These are phyloP conservation scores for Stenchaetothrips biformis DNA, from an alignment of 2,888 invertebrate species.

Conservation along the genomic window DNA sequence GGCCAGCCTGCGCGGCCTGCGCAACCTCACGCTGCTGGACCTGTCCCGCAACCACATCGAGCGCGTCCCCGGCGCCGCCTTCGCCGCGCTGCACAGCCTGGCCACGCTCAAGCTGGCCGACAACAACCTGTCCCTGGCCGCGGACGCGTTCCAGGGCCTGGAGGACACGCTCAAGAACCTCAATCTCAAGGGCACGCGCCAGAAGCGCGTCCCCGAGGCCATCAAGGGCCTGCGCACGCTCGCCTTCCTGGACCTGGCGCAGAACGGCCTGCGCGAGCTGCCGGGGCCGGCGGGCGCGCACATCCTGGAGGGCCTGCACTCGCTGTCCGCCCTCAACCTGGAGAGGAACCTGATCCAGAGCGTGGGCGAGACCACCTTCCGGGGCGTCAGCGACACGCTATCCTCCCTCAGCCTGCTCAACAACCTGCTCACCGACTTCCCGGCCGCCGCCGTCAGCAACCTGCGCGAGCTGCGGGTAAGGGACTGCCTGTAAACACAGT, in stretches of 20 bases:
- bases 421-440: conserved; percentile 82
- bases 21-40: conserved; percentile 72
- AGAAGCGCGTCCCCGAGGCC: conserved; percentile 72
- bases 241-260: conserved; percentile 84
- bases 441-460: conserved; percentile 70
- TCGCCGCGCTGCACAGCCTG: conserved; percentile 64
- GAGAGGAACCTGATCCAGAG: conserved; percentile 81
- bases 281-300: conserved; percentile 63
- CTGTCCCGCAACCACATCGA: conserved; percentile 76
- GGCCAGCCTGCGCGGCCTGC: conserved; percentile 61
- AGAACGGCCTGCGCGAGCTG: conserved; percentile 77
- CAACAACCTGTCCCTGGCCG: conserved; percentile 71
- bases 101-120: conserved; percentile 81
- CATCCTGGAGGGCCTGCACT: conserved; percentile 71
- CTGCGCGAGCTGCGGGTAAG: conserved; percentile 68
- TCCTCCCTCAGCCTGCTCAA: conserved; percentile 85
- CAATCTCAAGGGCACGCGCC: conserved; percentile 80
- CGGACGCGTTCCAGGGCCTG: conserved; percentile 69
- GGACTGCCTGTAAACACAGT: not conserved
- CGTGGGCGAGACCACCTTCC: conserved; percentile 70
- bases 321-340: conserved; percentile 79
- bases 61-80: conserved; percentile 68
- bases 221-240: conserved; percentile 70
- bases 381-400: conserved; percentile 71
- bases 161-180: conserved; percentile 79